Base-by-base conservation (phyloP, 2,888 invertebrate species). In the Scaptomyza polygonia region DNA sequence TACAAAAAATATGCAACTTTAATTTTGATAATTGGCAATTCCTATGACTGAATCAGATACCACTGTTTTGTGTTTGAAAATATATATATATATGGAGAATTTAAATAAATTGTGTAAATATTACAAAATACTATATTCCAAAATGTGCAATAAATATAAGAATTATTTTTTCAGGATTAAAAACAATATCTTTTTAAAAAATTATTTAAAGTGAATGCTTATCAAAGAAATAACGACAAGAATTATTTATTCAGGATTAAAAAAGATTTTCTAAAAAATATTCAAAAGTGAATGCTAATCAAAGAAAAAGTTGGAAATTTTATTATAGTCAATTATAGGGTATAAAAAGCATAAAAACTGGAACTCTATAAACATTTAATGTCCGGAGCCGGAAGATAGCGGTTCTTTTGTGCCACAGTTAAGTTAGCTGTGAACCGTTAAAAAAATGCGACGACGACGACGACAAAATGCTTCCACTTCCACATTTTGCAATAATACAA, bases 401-500 rank as follows among this genome's bases (percentile, higher is more conserved):
- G 8, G 72, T 72, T 76, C 48, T 40, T 36, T 52, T 30, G 36
- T n/a, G 43, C 39, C 34, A 29, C 40, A 58, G 58, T 70, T 63
- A 57, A 70, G 45, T 75, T 58, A 55, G 36, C 30, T 65, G 54
- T 58, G 40, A 32, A 45, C 63, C 45, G 45, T 42, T 36, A 30
- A 72, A 72, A 73, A 63, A 63, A 67, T 48, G 48, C 72, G 53
- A 72, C 67, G 36, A 14, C 14, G 32, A 34, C 32, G 11, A 12
- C 9, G 11, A 32, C 36, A 36, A 39, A 77, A 63, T 56, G 45
- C 59, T 30, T 34, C 42, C 39, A 73, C 77, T 73, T 73, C 72
- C 72, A 73, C 77, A 57, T 73, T 77, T 77, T 57, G 72, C 72
- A 72, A 72, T 59, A 76, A 76, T 56, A 44, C 45, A 6, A 36